Base-by-base conservation (phyloP, 2,797 vertebrate genomes). In the Cottoperca gobio region DNA sequence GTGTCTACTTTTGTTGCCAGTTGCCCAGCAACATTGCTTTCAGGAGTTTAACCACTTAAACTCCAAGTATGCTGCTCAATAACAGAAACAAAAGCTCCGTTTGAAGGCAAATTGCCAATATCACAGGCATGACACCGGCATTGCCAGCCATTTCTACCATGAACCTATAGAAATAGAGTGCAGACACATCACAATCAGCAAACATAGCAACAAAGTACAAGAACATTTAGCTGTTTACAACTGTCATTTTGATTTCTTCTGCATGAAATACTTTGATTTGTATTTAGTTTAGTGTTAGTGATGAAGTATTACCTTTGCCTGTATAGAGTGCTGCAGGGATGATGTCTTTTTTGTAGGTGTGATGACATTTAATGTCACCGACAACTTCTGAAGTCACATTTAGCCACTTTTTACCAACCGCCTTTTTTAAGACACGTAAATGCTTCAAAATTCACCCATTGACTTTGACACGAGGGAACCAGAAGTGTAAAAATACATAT, bases 1-100 rank as follows among this genome's bases (percentile, higher is more conserved):
- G 5, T 4, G 2, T 74, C 17, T 23, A 6, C 46, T 59, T 53
- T 57, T 63, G 52, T 48, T 53, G 14, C 24, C 21, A 24, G 37
- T 65, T 43, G 17, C 58, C 43, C 9, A 59, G 64, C 28, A 57
- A 68, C 35, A 35, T 11, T 14, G 10, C 24, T 43, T 13, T 52
- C 8, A 12, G 19, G 33, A 55, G 49, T 55, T 45, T 37, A 53
- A 76, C 35, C 35, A 43, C 37, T 70, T 58, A 6, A 70, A 33
- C 37, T 21, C 40, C 9, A 14, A 21, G 26, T 52, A 16, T 40
- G 16, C 26, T 23, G 21, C 5, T 39, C 63, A 19, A 4, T 6
- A 31, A 19, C 13, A 46, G 58, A 54, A 37, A 52, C 16, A 64
- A 60, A 52, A 45, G 43, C 17, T 73, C 14, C 2, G 35, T 13